A percentile compares a stretch with the other conserved stretches of the same genome.
phyloP scores from a whole-genome alignment of 2,113 vertebrate genomes.

The Semnopithecus entellus region DNA sequence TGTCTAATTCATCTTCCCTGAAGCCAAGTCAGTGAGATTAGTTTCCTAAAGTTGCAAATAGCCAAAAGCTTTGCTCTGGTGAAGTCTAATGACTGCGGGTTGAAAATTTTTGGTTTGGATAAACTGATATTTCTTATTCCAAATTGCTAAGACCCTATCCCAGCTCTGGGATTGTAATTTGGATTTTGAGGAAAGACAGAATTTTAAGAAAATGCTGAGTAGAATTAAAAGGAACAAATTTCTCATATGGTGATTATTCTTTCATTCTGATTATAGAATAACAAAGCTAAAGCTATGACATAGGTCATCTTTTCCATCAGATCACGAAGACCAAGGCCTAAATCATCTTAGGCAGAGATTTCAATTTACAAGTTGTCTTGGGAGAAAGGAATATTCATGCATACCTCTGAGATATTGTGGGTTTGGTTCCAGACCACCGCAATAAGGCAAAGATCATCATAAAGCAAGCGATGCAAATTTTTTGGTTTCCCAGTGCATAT shows the following conservation, averaged over 20 bases:
- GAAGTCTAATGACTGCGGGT: background rate
- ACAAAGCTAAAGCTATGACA: background rate
- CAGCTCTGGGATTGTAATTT: background rate
- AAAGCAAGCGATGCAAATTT: background rate
- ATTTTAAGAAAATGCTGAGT: background rate
- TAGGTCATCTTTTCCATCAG: background rate
- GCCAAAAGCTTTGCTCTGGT: background rate
- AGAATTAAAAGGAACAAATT: background rate
- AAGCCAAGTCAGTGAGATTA: background rate
- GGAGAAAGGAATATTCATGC: background rate
- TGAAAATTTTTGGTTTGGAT: constrained; percentile 36
- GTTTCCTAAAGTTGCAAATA: background rate
- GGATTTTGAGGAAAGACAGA: background rate
- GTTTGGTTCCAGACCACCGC: background rate
- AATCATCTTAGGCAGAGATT: background rate
- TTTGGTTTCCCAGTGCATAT: background rate
- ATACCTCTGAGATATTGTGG: background rate
- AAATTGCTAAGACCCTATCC: background rate
- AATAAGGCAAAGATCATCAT: background rate
- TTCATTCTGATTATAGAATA: constrained; percentile 29
- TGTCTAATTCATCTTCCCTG: background rate
- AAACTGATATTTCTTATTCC: constrained; percentile 37
- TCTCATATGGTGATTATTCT: background rate
- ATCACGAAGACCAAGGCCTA: background rate
- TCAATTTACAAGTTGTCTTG: background rate